Evolutionary conservation across 1,140 invertebrate species (phyloP).

Genomic region (Matsumurasca onukii): DNA sequence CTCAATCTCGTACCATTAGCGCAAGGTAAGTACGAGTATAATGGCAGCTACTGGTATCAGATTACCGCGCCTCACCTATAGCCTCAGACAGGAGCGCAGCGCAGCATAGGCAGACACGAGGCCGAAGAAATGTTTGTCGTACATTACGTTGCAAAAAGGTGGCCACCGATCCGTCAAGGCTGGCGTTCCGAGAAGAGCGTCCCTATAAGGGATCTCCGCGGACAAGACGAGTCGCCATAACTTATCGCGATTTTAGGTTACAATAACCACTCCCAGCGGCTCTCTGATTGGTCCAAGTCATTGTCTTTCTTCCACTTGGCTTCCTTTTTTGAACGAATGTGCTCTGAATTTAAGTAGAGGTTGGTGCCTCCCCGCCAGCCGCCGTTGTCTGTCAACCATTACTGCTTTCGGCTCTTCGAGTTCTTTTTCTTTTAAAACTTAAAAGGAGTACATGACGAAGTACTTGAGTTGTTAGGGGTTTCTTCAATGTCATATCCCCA

Average conservation of each 20-base stretch:
- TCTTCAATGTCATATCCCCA: too few species aligned
- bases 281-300: conserved; percentile 9
- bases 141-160: conserved; percentile 19
- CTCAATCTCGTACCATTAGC: too few species aligned
- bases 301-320: conserved; percentile 8
- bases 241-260: conserved; percentile 18
- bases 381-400: too few species aligned
- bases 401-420: too few species aligned
- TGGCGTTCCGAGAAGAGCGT: not conserved
- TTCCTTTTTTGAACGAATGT: conserved; percentile 9
- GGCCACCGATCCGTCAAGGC: conserved; percentile 8
- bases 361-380: conserved; percentile 14
- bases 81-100: too few species aligned
- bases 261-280: conserved; percentile 18
- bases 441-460: too few species aligned
- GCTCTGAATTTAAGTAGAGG: conserved; percentile 14
- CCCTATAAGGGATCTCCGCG: conserved; percentile 5
- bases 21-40: too few species aligned
- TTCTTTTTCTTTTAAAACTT: too few species aligned
- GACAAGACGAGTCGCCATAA: conserved; percentile 12
- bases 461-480: too few species aligned
- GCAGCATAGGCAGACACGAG: too few species aligned
- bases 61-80: too few species aligned
- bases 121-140: conserved; percentile 9
- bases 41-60: too few species aligned